Evolutionary conservation across 2,797 vertebrate species (phyloP).

Genomic region (Peromyscus attwateri): DNA sequence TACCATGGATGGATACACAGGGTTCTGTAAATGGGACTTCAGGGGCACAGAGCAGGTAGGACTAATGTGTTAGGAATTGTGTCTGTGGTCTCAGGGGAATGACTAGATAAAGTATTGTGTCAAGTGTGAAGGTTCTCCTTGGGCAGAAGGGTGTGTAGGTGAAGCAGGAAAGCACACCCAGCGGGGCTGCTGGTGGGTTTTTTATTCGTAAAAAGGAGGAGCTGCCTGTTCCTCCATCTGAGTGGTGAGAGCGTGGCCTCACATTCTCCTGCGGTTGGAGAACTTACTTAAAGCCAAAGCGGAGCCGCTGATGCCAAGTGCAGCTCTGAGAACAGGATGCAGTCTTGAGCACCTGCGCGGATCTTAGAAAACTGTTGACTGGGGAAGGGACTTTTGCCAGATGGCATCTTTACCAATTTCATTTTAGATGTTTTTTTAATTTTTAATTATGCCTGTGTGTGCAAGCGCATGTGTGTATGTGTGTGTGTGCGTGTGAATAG

Average conservation of each 20-base stretch:
- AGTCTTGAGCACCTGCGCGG: background rate
- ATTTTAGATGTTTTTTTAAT: background rate
- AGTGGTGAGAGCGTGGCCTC: background rate
- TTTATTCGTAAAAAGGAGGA: background rate
- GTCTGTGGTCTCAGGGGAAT: background rate
- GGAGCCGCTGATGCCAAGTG: no score
- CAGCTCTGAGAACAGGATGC: no score
- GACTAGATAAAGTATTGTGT: background rate
- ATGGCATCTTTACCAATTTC: background rate
- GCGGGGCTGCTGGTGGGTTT: background rate
- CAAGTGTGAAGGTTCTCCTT: background rate
- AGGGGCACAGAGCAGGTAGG: background rate
- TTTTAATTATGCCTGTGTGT: background rate
- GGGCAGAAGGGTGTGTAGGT: background rate
- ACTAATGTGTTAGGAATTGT: background rate
- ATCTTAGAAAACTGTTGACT: background rate
- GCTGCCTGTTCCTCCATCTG: background rate
- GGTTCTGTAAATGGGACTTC: background rate
- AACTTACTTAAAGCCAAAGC: background rate
- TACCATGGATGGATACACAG: accelerated
- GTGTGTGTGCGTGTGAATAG: background rate
- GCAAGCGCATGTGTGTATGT: background rate
- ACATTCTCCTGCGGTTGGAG: background rate
- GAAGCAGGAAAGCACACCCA: background rate
- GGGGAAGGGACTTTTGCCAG: background rate